These are phyloP conservation scores for Eidolon dupreanum DNA, from an alignment of 2,797 vertebrate species.

Conservation along the genomic window DNA sequence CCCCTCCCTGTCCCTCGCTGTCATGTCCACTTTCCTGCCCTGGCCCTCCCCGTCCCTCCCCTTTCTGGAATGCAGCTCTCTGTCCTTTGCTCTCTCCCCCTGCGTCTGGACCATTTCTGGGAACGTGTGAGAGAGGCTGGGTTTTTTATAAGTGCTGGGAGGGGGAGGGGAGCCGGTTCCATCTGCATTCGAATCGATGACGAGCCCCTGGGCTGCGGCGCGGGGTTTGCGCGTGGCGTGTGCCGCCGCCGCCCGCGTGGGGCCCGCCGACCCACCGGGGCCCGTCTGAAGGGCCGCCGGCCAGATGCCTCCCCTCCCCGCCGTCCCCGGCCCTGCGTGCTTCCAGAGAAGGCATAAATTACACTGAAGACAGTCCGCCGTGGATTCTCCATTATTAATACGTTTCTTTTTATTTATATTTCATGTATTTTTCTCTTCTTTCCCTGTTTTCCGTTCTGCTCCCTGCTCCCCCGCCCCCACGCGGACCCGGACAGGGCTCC, in stretches of 20 bases:
- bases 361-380: background rate
- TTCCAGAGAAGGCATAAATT: conserved; percentile 66
- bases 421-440: conserved; percentile 55
- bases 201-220: background rate
- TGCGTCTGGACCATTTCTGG: conserved; percentile 37
- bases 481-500: background rate
- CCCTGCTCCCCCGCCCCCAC: background rate
- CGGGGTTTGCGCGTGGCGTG: no score
- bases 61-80: background rate
- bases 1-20: background rate
- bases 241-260: background rate
- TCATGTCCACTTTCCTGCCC: background rate
- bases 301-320: background rate
- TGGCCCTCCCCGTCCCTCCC: background rate
- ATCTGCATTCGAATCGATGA: conserved; percentile 59
- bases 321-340: background rate
- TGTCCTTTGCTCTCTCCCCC: background rate
- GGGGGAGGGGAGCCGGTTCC: background rate
- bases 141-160: background rate
- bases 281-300: background rate
- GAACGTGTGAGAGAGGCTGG: background rate
- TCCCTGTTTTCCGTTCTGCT: conserved; percentile 81
- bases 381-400: conserved; percentile 73
- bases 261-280: background rate
- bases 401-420: conserved; percentile 77